phyloP scores from a whole-genome alignment of 2,888 invertebrate genomes.

The Pristionchus entomophagus region DNA sequence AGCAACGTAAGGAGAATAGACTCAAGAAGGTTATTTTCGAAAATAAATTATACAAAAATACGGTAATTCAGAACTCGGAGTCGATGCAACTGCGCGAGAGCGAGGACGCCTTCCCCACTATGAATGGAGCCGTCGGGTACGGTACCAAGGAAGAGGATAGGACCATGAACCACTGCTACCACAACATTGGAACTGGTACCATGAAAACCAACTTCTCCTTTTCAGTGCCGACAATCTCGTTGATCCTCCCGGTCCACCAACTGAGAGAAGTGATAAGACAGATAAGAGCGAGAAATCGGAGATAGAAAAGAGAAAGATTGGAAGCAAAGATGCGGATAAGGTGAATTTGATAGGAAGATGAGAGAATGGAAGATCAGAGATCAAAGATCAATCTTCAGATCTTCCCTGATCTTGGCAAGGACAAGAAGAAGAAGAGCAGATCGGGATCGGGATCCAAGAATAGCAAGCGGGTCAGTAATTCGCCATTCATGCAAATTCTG shows the following conservation, averaged over 20 bases:
- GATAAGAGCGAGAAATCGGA: background rate
- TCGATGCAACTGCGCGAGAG: slow-evolving; percentile 25
- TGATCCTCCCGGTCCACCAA: background rate
- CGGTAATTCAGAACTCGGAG: background rate
- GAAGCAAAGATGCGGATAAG: slow-evolving; percentile 13
- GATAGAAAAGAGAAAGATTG: slow-evolving; percentile 1
- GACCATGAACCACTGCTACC: no score
- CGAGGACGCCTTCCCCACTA: slow-evolving; percentile 2
- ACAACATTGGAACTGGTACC: no score
- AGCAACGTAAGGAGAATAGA: background rate
- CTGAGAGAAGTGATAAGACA: background rate
- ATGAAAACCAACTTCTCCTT: no score
- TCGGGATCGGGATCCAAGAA: background rate
- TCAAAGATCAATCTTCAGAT: background rate
- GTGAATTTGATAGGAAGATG: background rate
- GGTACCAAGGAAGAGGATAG: background rate
- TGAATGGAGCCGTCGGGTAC: background rate
- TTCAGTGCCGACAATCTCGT: background rate
- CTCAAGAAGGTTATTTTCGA: background rate
- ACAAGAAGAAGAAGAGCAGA: slow-evolving; percentile 12
- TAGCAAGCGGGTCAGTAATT: background rate
- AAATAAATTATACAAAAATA: background rate
- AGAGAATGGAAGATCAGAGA: background rate
- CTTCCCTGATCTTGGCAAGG: background rate
- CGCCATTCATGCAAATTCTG: no score